These are phyloP conservation scores for Sarcophaga variegata DNA, from an alignment of 2,888 invertebrate genomes.

Conservation along the genomic window DNA sequence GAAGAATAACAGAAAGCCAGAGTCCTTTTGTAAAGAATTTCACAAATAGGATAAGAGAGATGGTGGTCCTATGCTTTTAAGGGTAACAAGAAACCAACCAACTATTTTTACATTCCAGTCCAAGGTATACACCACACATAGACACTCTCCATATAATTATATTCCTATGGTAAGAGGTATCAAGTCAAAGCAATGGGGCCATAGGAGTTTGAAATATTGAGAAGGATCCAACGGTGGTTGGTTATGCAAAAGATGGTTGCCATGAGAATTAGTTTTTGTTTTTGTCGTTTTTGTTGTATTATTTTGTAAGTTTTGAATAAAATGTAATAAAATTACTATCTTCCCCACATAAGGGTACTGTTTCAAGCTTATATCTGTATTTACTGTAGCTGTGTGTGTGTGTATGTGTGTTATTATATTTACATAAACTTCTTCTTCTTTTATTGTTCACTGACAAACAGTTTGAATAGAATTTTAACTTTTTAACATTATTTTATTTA, in stretches of 20 bases:
- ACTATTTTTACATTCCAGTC: constrained; percentile 39
- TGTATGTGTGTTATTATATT: constrained; percentile 23
- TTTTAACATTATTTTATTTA: constrained; percentile 78
- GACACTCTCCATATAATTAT: background rate
- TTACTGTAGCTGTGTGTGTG: background rate
- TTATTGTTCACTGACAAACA: constrained; percentile 77
- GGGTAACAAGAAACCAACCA: constrained; percentile 56
- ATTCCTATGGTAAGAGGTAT: background rate
- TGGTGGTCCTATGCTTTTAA: constrained; percentile 30
- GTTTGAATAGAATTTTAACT: constrained; percentile 80
- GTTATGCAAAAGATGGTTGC: background rate
- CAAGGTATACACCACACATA: background rate
- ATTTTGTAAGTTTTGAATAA: constrained; percentile 75
- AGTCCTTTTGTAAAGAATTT: background rate
- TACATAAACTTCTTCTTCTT: constrained; percentile 73
- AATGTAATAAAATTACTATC: constrained; percentile 74
- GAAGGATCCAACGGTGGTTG: background rate
- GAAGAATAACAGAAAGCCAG: background rate
- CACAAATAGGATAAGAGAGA: background rate
- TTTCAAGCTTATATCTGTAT: background rate
- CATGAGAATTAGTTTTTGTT: background rate
- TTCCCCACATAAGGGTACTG: constrained; percentile 4
- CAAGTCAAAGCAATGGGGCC: background rate
- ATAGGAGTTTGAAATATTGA: background rate
- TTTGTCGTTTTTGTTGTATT: background rate